Evolutionary conservation across 1,140 invertebrate species (phyloP).

Genomic region (Hestina assimilis): DNA sequence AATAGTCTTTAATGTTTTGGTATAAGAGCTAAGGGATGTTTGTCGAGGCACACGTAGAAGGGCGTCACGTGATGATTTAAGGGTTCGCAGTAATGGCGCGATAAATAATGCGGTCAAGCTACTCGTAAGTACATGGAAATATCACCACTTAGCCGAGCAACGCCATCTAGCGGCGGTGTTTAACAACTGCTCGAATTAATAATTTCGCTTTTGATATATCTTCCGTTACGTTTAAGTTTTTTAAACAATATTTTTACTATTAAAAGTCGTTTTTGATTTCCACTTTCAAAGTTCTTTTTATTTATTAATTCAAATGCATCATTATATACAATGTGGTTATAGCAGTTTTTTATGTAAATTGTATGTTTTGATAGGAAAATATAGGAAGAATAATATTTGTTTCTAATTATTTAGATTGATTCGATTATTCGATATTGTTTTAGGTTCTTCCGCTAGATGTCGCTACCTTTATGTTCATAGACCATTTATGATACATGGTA

Average conservation of each 20-base stretch:
- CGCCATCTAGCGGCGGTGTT: conserved; percentile 60
- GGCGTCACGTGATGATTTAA: conserved; percentile 75
- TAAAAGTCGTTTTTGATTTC: too few relatives aligned
- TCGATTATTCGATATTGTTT: too few relatives aligned
- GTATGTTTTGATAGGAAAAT: too few relatives aligned
- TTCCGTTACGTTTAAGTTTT: too few relatives aligned
- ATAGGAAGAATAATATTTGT: too few relatives aligned
- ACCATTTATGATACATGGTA: conserved; percentile 15
- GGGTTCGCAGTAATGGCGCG: conserved; percentile 67
- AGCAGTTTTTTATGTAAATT: too few relatives aligned
- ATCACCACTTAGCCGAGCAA: conserved; percentile 59
- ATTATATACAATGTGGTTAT: too few relatives aligned
- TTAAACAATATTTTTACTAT: too few relatives aligned
- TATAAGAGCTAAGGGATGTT: conserved; percentile 4
- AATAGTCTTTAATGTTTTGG: conserved; percentile 4
- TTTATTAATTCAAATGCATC: too few relatives aligned
- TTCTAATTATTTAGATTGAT: too few relatives aligned
- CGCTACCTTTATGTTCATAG: conserved; percentile 33
- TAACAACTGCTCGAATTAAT: conserved; percentile 48
- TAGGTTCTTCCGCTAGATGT: conserved; percentile 22
- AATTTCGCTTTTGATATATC: conserved; percentile 24
- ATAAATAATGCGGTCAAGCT: conserved; percentile 73
- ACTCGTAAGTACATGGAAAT: conserved; percentile 50
- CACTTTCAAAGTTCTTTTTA: too few relatives aligned
- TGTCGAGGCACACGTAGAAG: conserved; percentile 37